These are phyloP conservation scores for Ennomos fuscantarius DNA, from an alignment of 2,888 invertebrate species.

Conservation along the genomic window DNA sequence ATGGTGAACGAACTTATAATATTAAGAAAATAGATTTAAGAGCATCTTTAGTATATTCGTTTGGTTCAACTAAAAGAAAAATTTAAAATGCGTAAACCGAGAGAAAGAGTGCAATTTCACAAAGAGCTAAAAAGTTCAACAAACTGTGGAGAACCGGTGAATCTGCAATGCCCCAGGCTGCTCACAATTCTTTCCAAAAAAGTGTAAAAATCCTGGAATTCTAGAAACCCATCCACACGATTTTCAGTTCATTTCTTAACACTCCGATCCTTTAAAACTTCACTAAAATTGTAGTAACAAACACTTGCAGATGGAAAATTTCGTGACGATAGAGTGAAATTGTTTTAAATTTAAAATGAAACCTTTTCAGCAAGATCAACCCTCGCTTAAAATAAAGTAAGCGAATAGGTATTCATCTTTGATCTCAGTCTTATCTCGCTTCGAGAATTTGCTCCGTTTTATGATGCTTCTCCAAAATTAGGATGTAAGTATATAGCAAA, in stretches of 20 bases:
- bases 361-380: slow-evolving; percentile 18
- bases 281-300: slow-evolving; percentile 4
- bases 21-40: slow-evolving; percentile 7
- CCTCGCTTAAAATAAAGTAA: slow-evolving; percentile 26
- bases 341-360: slow-evolving; percentile 27
- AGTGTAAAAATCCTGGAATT: slow-evolving; percentile 32
- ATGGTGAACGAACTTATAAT: slow-evolving; percentile 13
- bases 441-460: slow-evolving; percentile 39
- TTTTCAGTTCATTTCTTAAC: slow-evolving; percentile 36
- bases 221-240: slow-evolving; percentile 38
- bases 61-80: slow-evolving; percentile 11
- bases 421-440: slow-evolving; percentile 39
- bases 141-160: slow-evolving; percentile 30
- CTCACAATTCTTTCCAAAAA: slow-evolving; percentile 43
- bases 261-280: slow-evolving; percentile 30
- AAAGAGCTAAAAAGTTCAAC: slow-evolving; percentile 48
- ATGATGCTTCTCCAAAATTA: slow-evolving; percentile 40
- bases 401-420: slow-evolving; percentile 33
- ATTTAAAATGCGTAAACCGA: slow-evolving; percentile 25
- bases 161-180: slow-evolving; percentile 37
- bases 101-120: slow-evolving; percentile 41
- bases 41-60: slow-evolving; percentile 6
- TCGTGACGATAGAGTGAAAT: slow-evolving; percentile 24
- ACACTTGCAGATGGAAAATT: slow-evolving; percentile 25
- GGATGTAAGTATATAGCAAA: slow-evolving; percentile 45